Evolutionary conservation across 2,797 vertebrate genomes (phyloP).

Genomic region (Nasua narica): DNA sequence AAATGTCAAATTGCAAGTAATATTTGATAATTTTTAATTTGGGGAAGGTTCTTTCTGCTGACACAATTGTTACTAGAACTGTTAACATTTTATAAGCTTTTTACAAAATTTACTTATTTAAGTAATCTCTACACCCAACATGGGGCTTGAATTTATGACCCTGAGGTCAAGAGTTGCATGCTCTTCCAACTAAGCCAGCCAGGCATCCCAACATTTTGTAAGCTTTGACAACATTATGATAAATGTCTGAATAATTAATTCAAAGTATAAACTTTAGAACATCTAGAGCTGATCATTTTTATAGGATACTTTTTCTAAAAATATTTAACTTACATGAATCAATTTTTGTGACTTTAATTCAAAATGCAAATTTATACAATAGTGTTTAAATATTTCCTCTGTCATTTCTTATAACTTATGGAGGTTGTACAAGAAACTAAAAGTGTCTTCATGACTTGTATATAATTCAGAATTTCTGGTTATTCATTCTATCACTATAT

Average conservation of each 20-base stretch:
- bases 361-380: neutral
- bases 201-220: neutral
- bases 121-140: neutral
- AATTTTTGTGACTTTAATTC: neutral
- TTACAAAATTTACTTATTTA: neutral
- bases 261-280: neutral
- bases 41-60: neutral
- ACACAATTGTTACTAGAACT: neutral
- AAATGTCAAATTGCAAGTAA: conserved; percentile 21
- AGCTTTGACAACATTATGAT: neutral
- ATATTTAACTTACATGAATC: neutral
- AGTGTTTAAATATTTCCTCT: conserved; percentile 45
- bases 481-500: neutral
- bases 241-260: conserved; percentile 21
- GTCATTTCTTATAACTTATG: conserved; percentile 13
- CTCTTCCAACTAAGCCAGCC: neutral
- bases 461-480: conserved; percentile 21
- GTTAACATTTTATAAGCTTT: conserved; percentile 1
- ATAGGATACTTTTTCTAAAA: neutral
- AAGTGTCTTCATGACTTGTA: conserved; percentile 8
- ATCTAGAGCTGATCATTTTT: neutral
- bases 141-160: neutral
- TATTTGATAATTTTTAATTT: neutral
- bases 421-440: neutral
- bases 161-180: neutral